phyloP scores from a whole-genome alignment of 2,797 vertebrate genomes.

The Ispidina picta region DNA sequence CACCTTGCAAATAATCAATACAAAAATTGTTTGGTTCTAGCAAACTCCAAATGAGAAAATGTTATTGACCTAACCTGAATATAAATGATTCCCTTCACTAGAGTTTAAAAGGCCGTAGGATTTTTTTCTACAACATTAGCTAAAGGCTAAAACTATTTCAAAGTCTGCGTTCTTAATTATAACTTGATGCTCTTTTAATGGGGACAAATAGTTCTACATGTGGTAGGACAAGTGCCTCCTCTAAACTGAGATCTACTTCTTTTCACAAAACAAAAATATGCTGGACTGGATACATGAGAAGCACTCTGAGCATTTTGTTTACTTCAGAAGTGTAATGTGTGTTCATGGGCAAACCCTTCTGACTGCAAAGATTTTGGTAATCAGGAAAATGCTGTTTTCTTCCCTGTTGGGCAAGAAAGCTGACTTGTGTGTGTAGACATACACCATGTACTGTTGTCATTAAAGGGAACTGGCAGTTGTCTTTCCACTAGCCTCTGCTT shows the following conservation, averaged over 20 bases:
- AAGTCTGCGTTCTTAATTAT: neutral
- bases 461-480: neutral
- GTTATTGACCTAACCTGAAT: neutral
- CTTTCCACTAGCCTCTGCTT: neutral
- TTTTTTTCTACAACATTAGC: neutral
- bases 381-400: neutral
- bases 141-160: slow-evolving; percentile 1
- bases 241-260: neutral
- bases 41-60: neutral
- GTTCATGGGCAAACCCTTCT: neutral
- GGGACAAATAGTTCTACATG: neutral
- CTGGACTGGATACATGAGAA: neutral
- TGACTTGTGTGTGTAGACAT: neutral
- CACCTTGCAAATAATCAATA: neutral
- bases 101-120: neutral
- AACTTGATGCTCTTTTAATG: neutral
- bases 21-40: neutral
- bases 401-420: neutral
- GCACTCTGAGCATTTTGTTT: neutral
- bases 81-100: neutral
- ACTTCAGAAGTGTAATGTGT: neutral
- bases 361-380: neutral
- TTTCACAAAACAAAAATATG: neutral
- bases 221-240: neutral
- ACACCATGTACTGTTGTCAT: neutral